Evolutionary conservation across 2,888 invertebrate species (phyloP).

Genomic region (Stenurella melanura): DNA sequence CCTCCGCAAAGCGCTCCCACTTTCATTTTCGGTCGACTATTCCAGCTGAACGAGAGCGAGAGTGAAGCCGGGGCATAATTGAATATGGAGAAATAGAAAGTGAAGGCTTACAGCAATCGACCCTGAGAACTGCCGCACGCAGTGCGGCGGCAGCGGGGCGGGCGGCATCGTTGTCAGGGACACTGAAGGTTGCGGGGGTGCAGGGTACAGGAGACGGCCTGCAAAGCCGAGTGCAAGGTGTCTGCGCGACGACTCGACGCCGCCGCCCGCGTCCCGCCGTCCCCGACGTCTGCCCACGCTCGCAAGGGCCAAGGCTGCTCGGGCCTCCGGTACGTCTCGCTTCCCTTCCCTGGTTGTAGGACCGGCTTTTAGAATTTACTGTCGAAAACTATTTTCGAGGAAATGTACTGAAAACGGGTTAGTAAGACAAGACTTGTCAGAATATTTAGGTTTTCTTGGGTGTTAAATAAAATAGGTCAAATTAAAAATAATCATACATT

Average conservation of each 20-base stretch:
- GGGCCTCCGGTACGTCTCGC: constrained; percentile 41
- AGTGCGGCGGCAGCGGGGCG: constrained; percentile 56
- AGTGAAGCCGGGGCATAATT: constrained; percentile 37
- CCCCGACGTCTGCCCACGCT: constrained; percentile 55
- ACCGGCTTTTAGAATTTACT: constrained; percentile 16
- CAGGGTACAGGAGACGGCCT: constrained; percentile 67
- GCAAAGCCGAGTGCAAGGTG: constrained; percentile 73
- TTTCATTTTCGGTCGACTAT: constrained; percentile 15
- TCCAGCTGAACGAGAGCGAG: constrained; percentile 22
- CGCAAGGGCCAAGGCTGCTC: constrained; percentile 65
- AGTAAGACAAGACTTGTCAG: neutral
- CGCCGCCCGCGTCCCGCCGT: constrained; percentile 38
- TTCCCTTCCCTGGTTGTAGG: constrained; percentile 15
- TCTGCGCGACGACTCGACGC: constrained; percentile 70
- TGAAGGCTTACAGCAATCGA: constrained; percentile 59
- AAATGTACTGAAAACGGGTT: neutral
- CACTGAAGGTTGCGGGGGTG: constrained; percentile 66
- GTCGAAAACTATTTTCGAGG: neutral
- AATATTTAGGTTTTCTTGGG: no score
- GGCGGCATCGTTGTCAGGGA: constrained; percentile 60
- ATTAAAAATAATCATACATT: no score
- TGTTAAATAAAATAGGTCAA: no score
- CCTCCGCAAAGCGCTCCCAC: constrained; percentile 22
- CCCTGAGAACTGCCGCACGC: constrained; percentile 59
- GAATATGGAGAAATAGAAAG: constrained; percentile 60